Evolutionary conservation across 2,113 vertebrate species (phyloP), one percentile per base, ranked within the genome.

Genomic region (Heterocephalus glaber): DNA sequence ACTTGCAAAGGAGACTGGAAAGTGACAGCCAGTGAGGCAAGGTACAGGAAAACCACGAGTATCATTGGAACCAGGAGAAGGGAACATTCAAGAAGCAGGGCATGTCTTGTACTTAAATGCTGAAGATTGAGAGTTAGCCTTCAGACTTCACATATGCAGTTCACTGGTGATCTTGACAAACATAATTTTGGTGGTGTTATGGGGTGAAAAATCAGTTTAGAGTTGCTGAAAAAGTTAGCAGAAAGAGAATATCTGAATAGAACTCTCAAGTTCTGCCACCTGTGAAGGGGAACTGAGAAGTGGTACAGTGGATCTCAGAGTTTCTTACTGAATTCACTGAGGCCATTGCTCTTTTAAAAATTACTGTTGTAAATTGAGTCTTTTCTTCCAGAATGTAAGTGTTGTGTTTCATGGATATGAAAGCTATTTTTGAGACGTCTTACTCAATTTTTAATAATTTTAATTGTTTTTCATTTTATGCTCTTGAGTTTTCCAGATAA

Each of bases 401-500:
- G 4, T 65, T 86, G 30, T 47, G 24, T 83, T 90, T 90, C 72
- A 19, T 85, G 52, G 66, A 88, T 88, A n/a, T 24, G 28, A 87
- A 96, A 63, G 38, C 28, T 82, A 11, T 70, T 79, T 76, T 49
- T 63, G 80, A 90, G 38, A 85, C 41, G 24, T 72, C 41, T 52
- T 90, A 68, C 35, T 95, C 13, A 80, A 26, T 44, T 66, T 91
- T 85, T 90, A 3, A 11, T 80, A 2, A 82, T 41, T 92, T 94
- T 70, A 24, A 41, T 86, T 76, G 6, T 54, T 70, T 90, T 83
- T 95, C n/a, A 84, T 92, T 76, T 86, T 76, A 44, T 47, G 35
- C 33, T 28, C 11, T 63, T 49, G 35, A 79, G 85, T 91, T 95
- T 87, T 58, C 33, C 60, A 84, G 76, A 35, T 83, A 76, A 95